Percentiles rank a stretch among this genome's conserved stretches.
Evolutionary conservation across 2,888 invertebrate species (phyloP).

Genomic region (Apotomis capreana): DNA sequence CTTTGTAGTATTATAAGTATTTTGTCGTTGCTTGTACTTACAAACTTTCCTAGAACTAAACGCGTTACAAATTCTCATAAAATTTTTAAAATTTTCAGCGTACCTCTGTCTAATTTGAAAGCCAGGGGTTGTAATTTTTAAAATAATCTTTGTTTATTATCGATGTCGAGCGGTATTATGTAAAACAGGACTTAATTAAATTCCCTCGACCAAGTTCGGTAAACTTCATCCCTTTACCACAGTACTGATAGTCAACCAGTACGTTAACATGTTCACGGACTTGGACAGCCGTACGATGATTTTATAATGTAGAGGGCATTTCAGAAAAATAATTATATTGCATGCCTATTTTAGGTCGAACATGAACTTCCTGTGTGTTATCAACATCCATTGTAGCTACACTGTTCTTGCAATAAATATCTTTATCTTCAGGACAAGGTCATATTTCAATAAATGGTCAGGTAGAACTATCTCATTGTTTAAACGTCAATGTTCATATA

Average conservation of each 20-base stretch:
- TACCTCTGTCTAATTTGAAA: slow-evolving; percentile 12
- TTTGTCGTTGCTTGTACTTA: not conserved
- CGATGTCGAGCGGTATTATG: slow-evolving; percentile 31
- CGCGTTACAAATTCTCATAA: slow-evolving; percentile 13
- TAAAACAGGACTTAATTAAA: slow-evolving; percentile 38
- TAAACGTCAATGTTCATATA: too few relatives aligned
- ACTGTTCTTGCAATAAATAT: too few relatives aligned
- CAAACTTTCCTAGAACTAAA: slow-evolving; percentile 3
- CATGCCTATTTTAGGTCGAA: too few relatives aligned
- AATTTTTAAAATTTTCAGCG: slow-evolving; percentile 10
- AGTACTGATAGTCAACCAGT: not conserved
- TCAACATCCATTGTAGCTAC: too few relatives aligned
- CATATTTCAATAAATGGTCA: too few relatives aligned
- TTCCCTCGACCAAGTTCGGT: slow-evolving; percentile 20
- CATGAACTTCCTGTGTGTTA: too few relatives aligned
- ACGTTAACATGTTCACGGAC: not conserved
- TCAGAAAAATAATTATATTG: too few relatives aligned
- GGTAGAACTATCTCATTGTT: too few relatives aligned
- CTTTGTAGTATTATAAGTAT: not conserved
- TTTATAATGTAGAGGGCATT: too few relatives aligned
- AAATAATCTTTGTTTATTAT: slow-evolving; percentile 32
- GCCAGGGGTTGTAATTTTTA: slow-evolving; percentile 25
- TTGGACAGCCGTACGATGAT: too few relatives aligned
- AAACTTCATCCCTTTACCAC: slow-evolving; percentile 27
- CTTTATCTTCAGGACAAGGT: too few relatives aligned